Evolutionary conservation across 1,140 invertebrate genomes (phyloP), one percentile per base, ranked within the genome.

Genomic region (Harpegnathos saltator): DNA sequence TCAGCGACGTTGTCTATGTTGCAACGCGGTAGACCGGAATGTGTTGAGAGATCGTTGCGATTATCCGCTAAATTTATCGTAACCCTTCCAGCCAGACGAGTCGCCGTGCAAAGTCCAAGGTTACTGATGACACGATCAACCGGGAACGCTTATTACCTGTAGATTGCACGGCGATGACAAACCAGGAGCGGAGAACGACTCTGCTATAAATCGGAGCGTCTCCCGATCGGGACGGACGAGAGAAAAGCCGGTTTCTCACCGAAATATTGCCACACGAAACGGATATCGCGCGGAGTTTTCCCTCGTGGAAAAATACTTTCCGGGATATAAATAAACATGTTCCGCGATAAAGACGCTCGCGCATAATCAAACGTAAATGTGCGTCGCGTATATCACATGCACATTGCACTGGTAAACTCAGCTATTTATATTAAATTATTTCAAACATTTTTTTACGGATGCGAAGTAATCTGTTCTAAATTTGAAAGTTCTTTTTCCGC

Each of bases 31-130:
- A 50, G 48, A 61, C 63, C 22, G 12, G 61, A 56, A 19, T 24
- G 59, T 52, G 29, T 56, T n/a, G 33, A 29, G 17, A 63, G 17
- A 29, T 75, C 44, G 24, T 63, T n/a, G 63, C 63, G 81, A 87
- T 85, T 88, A 62, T 86, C 84, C 65, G 65, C 61, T 77, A 87
- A 87, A 65, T 84, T 88, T 75, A 75, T 85, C 22, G 29, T 59
- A 24, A 15, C 63, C 80, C 54, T 29, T 69, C 74, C 63, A 75
- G 54, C 59, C 65, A 71, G 87, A 87, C 85, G 82, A 85, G 78
- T 78, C 50, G 62, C 84, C 83, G 90, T 89, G 62, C 89, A 90
- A 91, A 91, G 91, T 91, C 88, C 91, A 91, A 91, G 90, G 91
- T 87, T 84, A 84, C 63, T 80, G 82, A 29, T 58, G 74, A 85